Evolutionary conservation across 1,140 invertebrate genomes (phyloP), one percentile per base, ranked within the genome.

Genomic region (Coboldia fuscipes): DNA sequence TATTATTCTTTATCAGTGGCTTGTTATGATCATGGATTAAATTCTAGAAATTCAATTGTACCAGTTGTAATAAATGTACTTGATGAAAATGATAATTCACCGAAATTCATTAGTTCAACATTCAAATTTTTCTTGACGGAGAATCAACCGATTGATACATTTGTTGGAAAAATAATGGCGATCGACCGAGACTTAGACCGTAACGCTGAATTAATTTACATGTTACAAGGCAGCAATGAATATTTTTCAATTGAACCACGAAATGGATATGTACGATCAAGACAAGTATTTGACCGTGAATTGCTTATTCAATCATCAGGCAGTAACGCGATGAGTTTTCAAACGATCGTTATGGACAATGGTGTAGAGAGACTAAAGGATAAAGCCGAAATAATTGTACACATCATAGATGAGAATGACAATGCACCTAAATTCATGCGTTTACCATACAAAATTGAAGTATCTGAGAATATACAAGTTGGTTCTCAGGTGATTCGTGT

Each of bases 61-160:
- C 75, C 81, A 1, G 71, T 96, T 0, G 72, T 88, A 2, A 75
- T 97, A 28, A 80, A 92, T 47, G 72, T 97, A 2, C 73, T 88
- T 21, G 93, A 97, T 58, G 89, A 89, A 54, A 97, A 97, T 53
- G 92, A 97, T 54, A 96, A 97, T 50, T 68, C 74, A 13, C 93
- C 93, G 0, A 68, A 78, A 46, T 88, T 88, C 50, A 75, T 69
- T 1, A 89, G 89, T 44, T 69, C 69, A 4, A 86, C 79, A 3
- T 86, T 88, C 47, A 72, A 70, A 26, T 86, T 89, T 47, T 73
- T 68, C 49, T 68, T 90, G 5, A 65, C 70, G n/a, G 86, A 92
- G 60, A 90, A 90, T 50, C 80, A 85, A 45, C 75, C 77, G 2
- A 65, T 73, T 0, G 82, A 89, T 52, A 82, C 82, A 0, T 89